Conservation (phyloP, 2,113 vertebrate genomes). For the Rattus rattus region DNA sequence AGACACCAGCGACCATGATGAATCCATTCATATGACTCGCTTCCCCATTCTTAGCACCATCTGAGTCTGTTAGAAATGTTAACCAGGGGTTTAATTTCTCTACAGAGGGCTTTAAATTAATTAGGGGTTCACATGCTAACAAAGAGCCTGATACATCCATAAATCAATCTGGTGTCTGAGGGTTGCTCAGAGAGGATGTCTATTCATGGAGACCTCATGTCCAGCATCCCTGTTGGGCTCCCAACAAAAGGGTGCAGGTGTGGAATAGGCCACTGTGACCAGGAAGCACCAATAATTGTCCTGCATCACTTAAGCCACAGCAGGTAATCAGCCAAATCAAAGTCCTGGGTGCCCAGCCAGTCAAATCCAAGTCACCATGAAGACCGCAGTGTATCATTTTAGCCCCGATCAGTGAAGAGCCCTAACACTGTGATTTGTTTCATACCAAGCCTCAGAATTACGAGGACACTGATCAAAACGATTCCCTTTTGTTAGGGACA, state of each 20-base stretch:
- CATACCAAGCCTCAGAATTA: constrained; percentile 82
- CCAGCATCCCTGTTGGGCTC: constrained; percentile 84
- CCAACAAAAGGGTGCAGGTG: constrained; percentile 90
- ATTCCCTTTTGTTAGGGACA: constrained; percentile 64
- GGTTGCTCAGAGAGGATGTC: constrained; percentile 82
- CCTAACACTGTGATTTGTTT: constrained; percentile 82
- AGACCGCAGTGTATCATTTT: constrained; percentile 86
- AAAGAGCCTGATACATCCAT: constrained; percentile 89
- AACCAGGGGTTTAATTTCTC: constrained; percentile 89
- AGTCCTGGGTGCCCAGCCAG: constrained; percentile 87
- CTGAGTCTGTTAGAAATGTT: constrained; percentile 89
- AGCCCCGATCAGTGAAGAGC: constrained; percentile 89
- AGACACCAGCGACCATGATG: constrained; percentile 80
- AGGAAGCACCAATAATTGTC: constrained; percentile 90
- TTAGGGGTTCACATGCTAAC: constrained; percentile 90
- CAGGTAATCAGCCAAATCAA: constrained; percentile 90
- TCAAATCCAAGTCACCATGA: constrained; percentile 85
- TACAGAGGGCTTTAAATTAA: constrained; percentile 94
- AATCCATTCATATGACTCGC: constrained; percentile 87
- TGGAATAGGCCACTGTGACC: constrained; percentile 84
- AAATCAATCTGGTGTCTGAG: constrained; percentile 88
- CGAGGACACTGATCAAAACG: constrained; percentile 79
- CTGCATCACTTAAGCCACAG: constrained; percentile 89
- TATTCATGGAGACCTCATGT: constrained; percentile 88
- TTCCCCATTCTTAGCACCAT: constrained; percentile 88